Conservation (phyloP, 2,888 invertebrate species). For the Lasioglossum zephyrum region DNA sequence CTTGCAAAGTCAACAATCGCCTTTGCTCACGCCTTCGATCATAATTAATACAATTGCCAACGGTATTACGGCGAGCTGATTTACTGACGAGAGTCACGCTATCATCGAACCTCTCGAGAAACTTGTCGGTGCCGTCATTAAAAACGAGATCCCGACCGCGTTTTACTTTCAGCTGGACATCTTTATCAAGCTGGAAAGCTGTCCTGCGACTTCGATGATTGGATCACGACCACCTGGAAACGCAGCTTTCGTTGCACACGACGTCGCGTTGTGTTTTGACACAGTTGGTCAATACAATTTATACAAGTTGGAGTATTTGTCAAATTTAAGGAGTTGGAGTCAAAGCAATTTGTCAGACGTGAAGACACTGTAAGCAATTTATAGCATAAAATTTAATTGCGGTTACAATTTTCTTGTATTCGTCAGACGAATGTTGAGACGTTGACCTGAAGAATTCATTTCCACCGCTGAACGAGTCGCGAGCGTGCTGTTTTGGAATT, state of each 20-base stretch:
- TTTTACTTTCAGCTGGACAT: constrained; percentile 4
- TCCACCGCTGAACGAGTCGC: not conserved
- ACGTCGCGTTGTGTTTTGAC: not conserved
- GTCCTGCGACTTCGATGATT: not conserved
- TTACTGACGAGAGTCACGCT: constrained; percentile 4
- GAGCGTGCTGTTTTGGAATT: not conserved
- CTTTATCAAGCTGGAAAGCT: not conserved
- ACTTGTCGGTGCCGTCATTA: constrained; percentile 15
- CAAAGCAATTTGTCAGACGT: too few species aligned
- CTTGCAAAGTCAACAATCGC: constrained; percentile 19
- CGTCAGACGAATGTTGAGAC: too few species aligned
- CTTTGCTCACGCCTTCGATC: not conserved
- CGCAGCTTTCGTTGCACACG: not conserved
- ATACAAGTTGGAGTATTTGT: not conserved
- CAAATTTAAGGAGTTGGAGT: too few species aligned
- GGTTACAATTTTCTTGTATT: too few species aligned
- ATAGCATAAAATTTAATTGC: too few species aligned
- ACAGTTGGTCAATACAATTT: not conserved
- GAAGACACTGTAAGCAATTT: too few species aligned
- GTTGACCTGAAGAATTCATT: too few species aligned
- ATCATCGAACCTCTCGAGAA: not conserved
- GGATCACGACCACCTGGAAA: not conserved
- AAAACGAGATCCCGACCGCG: not conserved
- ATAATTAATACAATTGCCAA: constrained; percentile 20
- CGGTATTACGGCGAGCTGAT: not conserved